Evolutionary conservation across 2,888 invertebrate genomes (phyloP), one percentile per base, ranked within the genome.

Genomic region (Phortica okadai): DNA sequence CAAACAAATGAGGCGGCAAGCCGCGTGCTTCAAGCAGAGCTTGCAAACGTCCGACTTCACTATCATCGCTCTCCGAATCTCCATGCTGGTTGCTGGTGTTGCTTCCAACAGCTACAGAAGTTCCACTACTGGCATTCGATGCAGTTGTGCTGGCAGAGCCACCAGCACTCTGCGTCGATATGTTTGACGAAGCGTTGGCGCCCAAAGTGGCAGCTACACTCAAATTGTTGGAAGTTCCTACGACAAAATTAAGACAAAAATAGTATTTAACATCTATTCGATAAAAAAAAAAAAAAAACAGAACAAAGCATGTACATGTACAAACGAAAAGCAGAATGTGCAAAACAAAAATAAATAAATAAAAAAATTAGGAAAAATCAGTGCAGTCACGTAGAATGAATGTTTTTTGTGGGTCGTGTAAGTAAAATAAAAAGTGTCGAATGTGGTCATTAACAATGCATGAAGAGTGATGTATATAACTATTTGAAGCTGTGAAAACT

Each of bases 1-100:
- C 98, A 87, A 99, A 97, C 79, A 99, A 93, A 91, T 99, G 98
- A 14, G 98, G 98, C n/a, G 99, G 98, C 83, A 99, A 92, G 42
- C 99, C 99, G 82, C 98, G 94, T 14, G 98, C 97, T 92, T 99
- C 99, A 74, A 99, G 93, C 85, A 99, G 92, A 41, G 98, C 98
- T 92, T 99, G 98, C 77, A 99, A 93, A 72, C 98, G 94, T 58
- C 98, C 98, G 90, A 99, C 98, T 92, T 99, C 98, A 85, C 96
- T 97, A 90, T 98, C 98, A 92, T 98, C 98, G 84, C 95, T 95
- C 89, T 96, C 95, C 45, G 95, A 95, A 85, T 95, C 95, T 14
- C 93, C 86, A 50, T 74, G 74, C n/a, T 73, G 76, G 6, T 73
- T 59, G 80, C 86, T 85, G 70, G 79, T 79, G 66, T 75, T 79